Conservation (phyloP, 2,113 vertebrate genomes). For the Electrona antarctica region DNA sequence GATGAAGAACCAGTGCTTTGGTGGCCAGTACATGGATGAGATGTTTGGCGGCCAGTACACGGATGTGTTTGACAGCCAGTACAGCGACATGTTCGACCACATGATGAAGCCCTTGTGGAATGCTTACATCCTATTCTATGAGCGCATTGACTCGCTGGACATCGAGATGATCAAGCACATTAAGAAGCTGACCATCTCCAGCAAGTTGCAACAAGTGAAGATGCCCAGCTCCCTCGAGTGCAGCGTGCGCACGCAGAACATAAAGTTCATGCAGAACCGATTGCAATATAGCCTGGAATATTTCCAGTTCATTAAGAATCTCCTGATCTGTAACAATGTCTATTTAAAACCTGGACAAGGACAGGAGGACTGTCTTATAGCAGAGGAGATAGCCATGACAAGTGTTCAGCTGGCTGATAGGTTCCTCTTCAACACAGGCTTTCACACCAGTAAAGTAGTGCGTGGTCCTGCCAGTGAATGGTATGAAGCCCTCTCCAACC, state of each 20-base stretch:
- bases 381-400: conserved; percentile 99
- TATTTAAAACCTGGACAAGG: conserved; percentile 94
- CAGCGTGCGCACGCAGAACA: conserved; percentile 97
- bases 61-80: conserved; percentile 76
- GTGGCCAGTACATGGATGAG: conserved; percentile 59
- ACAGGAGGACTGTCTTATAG: conserved; percentile 99
- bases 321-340: conserved; percentile 98
- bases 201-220: conserved; percentile 94
- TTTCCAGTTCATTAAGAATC: conserved; percentile 99
- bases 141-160: conserved; percentile 96
- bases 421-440: conserved; percentile 99
- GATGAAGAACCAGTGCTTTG: conserved; percentile 99
- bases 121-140: conserved; percentile 99
- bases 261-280: conserved; percentile 99
- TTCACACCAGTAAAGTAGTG: conserved; percentile 99
- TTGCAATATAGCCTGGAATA: conserved; percentile 99
- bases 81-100: conserved; percentile 98
- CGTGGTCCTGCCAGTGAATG: conserved; percentile 98
- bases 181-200: conserved; percentile 88
- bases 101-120: conserved; percentile 99
- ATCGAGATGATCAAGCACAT: conserved; percentile 96
- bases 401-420: conserved; percentile 98
- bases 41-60: conserved; percentile 79
- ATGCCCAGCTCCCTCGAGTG: conserved; percentile 98
- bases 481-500: conserved; percentile 98